phyloP scores from a whole-genome alignment of 2,113 vertebrate species.

The Heteronetta atricapilla region DNA sequence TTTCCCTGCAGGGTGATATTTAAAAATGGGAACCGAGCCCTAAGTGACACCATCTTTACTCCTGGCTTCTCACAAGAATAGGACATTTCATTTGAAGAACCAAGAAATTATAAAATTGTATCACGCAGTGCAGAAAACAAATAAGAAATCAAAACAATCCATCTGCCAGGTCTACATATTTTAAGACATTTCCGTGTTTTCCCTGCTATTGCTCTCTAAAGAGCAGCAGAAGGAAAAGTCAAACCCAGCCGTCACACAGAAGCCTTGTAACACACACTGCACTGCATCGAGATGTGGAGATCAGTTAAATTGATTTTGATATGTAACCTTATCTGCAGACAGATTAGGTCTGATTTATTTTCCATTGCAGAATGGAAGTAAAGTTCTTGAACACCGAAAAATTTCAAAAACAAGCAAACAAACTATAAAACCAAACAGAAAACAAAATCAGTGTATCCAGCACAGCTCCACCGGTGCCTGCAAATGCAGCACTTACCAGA shows the following conservation, averaged over 20 bases:
- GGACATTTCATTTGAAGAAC: neutral
- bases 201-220: neutral
- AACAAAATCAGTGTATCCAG: neutral
- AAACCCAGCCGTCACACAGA: neutral
- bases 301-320: neutral
- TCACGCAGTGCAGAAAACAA: neutral
- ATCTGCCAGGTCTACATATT: neutral
- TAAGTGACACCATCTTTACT: neutral
- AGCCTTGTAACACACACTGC: neutral
- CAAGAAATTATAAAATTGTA: neutral
- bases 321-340: neutral
- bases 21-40: neutral
- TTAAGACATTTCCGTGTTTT: neutral
- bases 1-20: neutral
- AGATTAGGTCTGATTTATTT: neutral
- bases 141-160: neutral
- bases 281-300: neutral
- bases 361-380: neutral
- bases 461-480: neutral
- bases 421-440: neutral
- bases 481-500: fast-evolving
- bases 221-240: neutral
- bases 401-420: neutral
- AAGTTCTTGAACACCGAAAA: neutral
- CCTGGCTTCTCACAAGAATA: neutral